Evolutionary conservation across 2,113 vertebrate genomes (phyloP), one percentile per base, ranked within the genome.

Genomic region (Cyrtonyx montezumae): DNA sequence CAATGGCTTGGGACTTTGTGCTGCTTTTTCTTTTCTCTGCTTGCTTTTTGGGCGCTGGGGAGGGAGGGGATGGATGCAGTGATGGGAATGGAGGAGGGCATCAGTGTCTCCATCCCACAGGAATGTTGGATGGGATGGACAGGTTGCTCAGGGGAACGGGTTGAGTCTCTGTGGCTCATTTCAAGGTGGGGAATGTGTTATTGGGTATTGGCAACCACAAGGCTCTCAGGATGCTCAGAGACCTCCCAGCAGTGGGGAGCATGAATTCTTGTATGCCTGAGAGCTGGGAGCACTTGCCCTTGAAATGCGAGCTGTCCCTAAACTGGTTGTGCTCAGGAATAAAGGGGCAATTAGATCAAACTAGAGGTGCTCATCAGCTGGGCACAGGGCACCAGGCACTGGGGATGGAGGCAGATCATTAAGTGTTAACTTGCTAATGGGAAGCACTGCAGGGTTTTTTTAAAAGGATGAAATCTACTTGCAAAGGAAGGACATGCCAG

Each of bases 351-450:
- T 56, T n/a, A 68, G 86, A 90, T 51, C 21, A 43, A 80, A 25
- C 5, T 0, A 23, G 30, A 0, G 0, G 20, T 43, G 48, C 45
- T 79, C 53, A 25, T 43, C 34, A 34, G 3, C 55, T 58, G 55
- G 55, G 17, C 55, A n/a, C 15, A 19, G 59, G 37, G 11, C 43
- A 6, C 62, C 36, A 0, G 0, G 23, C 2, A 3, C 34, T 63
- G 17, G 37, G 83, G 49, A 21, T 28, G 17, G 22, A 92, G 15
- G 9, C 43, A 23, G 49, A 55, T 17, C 18, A 13, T 20, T 23
- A 42, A 78, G 19, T 8, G 71, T 86, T 67, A 79, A 70, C 7
- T 48, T 4, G 10, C 2, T 70, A 42, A 56, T 7, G 22, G 40
- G 9, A 88, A 61, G 48, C 30, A 17, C 30, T 0, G 0, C 55